phyloP scores from a whole-genome alignment of 2,113 vertebrate genomes.

The Gallinago paraguaiae region DNA sequence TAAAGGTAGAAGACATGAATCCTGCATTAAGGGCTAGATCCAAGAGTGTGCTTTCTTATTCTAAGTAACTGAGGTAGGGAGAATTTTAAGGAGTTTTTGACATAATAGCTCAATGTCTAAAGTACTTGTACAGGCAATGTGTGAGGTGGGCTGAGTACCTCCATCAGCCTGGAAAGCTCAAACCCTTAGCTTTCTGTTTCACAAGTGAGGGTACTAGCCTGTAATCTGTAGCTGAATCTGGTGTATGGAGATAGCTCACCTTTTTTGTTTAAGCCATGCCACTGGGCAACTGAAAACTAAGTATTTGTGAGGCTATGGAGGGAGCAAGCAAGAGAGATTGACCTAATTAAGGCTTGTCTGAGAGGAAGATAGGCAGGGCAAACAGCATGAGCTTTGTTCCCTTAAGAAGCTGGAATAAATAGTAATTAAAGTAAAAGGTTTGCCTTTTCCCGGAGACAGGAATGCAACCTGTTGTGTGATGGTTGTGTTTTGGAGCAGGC shows the following conservation, averaged over 20 bases:
- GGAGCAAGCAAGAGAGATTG: neutral
- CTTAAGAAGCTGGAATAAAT: neutral
- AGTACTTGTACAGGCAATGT: neutral
- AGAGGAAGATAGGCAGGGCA: neutral
- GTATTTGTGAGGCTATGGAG: neutral
- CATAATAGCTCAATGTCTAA: neutral
- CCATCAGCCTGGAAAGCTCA: neutral
- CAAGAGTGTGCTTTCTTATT: neutral
- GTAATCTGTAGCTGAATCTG: neutral
- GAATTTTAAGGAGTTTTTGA: neutral
- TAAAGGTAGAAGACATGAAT: neutral
- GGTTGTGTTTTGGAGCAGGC: no score
- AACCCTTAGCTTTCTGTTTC: neutral
- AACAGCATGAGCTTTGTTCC: neutral
- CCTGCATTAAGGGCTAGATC: neutral
- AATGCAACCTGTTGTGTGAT: neutral
- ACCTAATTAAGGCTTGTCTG: neutral
- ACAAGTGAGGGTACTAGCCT: neutral
- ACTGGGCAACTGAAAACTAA: neutral
- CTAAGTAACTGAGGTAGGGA: neutral
- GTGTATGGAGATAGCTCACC: neutral
- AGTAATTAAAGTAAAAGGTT: neutral
- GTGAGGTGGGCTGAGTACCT: neutral
- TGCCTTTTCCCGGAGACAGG: neutral
- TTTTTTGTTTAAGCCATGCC: neutral